Evolutionary conservation across 2,113 vertebrate genomes (phyloP).

Genomic region (Oophaga pumilio): DNA sequence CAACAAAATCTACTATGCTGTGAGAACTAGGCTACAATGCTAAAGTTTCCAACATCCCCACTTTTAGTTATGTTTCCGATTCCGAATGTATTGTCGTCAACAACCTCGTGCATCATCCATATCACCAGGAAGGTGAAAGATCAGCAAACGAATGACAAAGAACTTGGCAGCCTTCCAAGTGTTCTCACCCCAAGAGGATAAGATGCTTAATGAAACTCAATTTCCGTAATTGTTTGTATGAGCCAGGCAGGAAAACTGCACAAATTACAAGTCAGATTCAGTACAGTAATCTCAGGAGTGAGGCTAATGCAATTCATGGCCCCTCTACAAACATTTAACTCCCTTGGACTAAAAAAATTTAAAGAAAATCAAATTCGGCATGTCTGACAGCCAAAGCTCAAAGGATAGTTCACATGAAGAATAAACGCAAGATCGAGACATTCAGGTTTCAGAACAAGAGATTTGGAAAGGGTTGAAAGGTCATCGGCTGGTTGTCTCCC

Average conservation of each 20-base stretch:
- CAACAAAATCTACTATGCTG: background rate
- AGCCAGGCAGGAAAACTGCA: constrained; percentile 24
- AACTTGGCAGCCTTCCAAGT: constrained; percentile 22
- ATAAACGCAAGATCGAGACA: background rate
- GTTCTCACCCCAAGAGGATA: constrained; percentile 29
- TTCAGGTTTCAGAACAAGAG: background rate
- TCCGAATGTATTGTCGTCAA: constrained; percentile 8
- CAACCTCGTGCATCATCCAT: constrained; percentile 1
- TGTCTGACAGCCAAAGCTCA: constrained; percentile 1
- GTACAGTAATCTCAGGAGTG: constrained; percentile 40
- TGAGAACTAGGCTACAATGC: background rate
- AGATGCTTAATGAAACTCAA: constrained; percentile 44
- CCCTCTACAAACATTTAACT: constrained; percentile 15
- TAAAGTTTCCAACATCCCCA: background rate
- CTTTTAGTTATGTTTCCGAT: background rate
- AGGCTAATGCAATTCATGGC: constrained; percentile 31
- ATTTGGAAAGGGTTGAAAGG: background rate
- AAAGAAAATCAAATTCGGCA: constrained; percentile 23
- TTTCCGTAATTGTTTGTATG: constrained; percentile 49
- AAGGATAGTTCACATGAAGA: background rate
- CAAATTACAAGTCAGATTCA: constrained; percentile 34
- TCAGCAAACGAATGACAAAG: constrained; percentile 23
- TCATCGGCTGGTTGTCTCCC: background rate
- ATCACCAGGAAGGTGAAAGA: constrained; percentile 12
- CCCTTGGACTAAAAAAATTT: background rate